Evolutionary conservation across 2,113 vertebrate genomes (phyloP).

Genomic region (Grus americana): DNA sequence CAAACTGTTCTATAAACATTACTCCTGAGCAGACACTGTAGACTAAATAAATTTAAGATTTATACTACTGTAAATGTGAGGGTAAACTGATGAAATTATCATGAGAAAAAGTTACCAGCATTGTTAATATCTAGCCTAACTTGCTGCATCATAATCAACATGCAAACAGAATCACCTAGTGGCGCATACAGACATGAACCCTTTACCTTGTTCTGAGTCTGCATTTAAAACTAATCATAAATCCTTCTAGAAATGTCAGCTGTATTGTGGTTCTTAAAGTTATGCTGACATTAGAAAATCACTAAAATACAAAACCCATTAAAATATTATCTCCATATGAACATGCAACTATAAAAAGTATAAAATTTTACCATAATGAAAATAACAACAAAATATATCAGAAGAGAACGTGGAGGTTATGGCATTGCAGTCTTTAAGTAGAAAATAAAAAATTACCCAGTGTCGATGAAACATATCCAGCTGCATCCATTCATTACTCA

Average conservation of each 20-base stretch:
- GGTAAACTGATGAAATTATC: background rate
- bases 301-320: background rate
- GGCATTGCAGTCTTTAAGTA: background rate
- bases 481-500: conserved; percentile 84
- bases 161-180: background rate
- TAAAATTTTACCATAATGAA: background rate
- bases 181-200: background rate
- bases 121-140: background rate
- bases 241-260: background rate
- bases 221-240: background rate
- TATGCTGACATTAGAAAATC: background rate
- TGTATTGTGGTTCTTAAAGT: background rate
- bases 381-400: background rate
- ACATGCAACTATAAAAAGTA: background rate
- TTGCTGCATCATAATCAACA: background rate
- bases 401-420: background rate
- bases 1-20: background rate
- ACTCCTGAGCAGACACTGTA: background rate
- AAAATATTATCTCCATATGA: background rate
- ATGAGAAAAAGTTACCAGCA: background rate
- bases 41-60: background rate
- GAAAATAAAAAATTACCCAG: conserved; percentile 83
- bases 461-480: conserved; percentile 93
- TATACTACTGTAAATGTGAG: background rate
- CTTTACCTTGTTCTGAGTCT: background rate